Conservation (phyloP, 2,113 vertebrate species). For the Solea solea region DNA sequence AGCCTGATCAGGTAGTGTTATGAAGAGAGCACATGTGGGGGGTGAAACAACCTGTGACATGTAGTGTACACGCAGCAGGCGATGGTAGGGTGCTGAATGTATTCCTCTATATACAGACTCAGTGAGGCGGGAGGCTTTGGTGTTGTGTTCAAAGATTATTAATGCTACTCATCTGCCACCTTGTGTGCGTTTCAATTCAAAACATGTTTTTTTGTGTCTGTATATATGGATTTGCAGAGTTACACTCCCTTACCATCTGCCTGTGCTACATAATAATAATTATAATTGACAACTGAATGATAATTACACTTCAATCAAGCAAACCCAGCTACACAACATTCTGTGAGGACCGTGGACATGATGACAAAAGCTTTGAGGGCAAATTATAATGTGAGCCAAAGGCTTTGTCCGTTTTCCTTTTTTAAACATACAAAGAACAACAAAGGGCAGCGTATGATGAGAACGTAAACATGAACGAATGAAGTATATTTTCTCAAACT, state of each 20-base stretch:
- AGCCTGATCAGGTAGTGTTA: conserved; percentile 39
- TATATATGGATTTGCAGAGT: conserved; percentile 3
- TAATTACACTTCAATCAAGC: conserved; percentile 3
- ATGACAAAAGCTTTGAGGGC: conserved; percentile 1
- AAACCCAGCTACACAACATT: conserved; percentile 29
- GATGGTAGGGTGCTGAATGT: conserved; percentile 35
- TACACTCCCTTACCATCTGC: conserved; percentile 25
- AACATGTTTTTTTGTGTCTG: conserved; percentile 13
- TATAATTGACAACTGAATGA: not conserved
- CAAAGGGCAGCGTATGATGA: not conserved
- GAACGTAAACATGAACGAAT: conserved; percentile 29
- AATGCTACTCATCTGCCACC: conserved; percentile 46
- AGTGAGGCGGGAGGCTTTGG: conserved; percentile 19
- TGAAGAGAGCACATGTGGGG: conserved; percentile 35
- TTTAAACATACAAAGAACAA: not conserved
- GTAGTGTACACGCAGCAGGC: conserved; percentile 17
- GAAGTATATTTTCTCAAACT: conserved; percentile 1
- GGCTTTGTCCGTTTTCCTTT: not conserved
- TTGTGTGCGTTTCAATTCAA: conserved; percentile 31
- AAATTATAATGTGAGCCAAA: not conserved
- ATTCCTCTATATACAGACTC: conserved; percentile 15
- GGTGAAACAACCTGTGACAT: conserved; percentile 49
- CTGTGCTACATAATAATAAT: not conserved
- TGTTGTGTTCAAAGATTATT: conserved; percentile 38
- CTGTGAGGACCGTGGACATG: conserved; percentile 5